These are phyloP conservation scores for Geophilus truncorum DNA, from an alignment of 2,888 invertebrate species.

Conservation along the genomic window DNA sequence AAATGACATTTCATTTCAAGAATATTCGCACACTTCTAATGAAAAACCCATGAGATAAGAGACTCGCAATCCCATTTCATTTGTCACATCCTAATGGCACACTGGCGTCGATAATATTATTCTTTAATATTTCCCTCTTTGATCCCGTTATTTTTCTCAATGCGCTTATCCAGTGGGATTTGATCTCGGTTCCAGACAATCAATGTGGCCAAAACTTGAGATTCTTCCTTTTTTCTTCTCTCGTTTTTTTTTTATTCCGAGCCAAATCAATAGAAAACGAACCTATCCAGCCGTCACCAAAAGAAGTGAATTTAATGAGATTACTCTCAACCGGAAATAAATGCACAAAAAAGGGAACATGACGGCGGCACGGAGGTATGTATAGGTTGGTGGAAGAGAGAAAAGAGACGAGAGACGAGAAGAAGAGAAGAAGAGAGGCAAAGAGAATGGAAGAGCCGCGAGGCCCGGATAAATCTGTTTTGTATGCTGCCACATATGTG, in stretches of 20 bases:
- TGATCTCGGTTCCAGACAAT: background rate
- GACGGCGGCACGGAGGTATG: background rate
- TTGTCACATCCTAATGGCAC: background rate
- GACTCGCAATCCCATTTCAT: background rate
- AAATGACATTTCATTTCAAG: too few species aligned
- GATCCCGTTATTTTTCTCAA: background rate
- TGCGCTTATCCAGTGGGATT: background rate
- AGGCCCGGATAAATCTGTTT: background rate
- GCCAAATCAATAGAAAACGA: background rate
- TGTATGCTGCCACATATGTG: background rate
- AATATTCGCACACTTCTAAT: too few species aligned
- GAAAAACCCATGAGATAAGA: too few species aligned
- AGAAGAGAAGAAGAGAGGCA: background rate
- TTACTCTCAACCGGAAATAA: background rate
- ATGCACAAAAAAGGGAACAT: background rate
- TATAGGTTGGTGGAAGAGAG: background rate
- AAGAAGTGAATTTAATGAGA: background rate
- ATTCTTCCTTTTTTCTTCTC: background rate
- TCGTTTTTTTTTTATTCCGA: background rate
- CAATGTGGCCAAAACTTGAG: background rate
- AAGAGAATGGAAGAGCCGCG: background rate
- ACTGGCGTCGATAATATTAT: background rate
- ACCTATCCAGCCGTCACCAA: background rate
- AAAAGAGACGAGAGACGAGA: too few species aligned
- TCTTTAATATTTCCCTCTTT: background rate